Evolutionary conservation across 2,888 invertebrate genomes (phyloP).

Genomic region (Phoenoteleia sp.): DNA sequence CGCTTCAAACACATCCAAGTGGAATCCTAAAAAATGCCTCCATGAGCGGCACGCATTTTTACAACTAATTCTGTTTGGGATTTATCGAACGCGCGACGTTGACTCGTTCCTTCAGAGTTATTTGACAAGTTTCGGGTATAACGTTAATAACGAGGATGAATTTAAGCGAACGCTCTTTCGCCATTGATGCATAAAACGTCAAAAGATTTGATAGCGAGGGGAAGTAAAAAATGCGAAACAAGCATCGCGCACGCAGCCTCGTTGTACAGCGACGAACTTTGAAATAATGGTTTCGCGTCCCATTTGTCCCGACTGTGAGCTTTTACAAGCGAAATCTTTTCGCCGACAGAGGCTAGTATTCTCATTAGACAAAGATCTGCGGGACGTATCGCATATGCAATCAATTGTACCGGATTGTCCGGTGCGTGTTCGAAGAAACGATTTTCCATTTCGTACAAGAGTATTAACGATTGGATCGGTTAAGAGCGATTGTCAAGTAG

Average conservation of each 20-base stretch:
- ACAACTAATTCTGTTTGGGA: constrained; percentile 30
- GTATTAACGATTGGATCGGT: neutral
- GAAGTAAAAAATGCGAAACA: constrained; percentile 32
- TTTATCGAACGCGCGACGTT: constrained; percentile 39
- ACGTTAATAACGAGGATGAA: neutral
- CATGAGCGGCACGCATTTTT: constrained; percentile 31
- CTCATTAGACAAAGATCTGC: constrained; percentile 43
- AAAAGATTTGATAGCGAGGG: neutral
- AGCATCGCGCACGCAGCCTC: constrained; percentile 13
- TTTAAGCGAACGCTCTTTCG: neutral
- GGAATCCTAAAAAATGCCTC: constrained; percentile 55
- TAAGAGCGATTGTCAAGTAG: too few species aligned
- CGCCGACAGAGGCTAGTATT: constrained; percentile 46
- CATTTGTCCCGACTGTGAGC: constrained; percentile 47
- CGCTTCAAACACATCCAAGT: constrained; percentile 34
- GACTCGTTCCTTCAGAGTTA: neutral
- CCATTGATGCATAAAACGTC: neutral
- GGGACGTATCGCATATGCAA: neutral
- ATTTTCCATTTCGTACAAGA: constrained; percentile 25
- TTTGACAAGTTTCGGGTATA: constrained; percentile 26
- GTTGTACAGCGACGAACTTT: constrained; percentile 32
- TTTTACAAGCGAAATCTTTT: constrained; percentile 50
- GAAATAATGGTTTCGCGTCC: constrained; percentile 45
- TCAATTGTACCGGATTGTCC: constrained; percentile 17
- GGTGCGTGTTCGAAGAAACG: constrained; percentile 24